phyloP scores from a whole-genome alignment of 2,113 vertebrate genomes.

The Hiodon tergisus region DNA sequence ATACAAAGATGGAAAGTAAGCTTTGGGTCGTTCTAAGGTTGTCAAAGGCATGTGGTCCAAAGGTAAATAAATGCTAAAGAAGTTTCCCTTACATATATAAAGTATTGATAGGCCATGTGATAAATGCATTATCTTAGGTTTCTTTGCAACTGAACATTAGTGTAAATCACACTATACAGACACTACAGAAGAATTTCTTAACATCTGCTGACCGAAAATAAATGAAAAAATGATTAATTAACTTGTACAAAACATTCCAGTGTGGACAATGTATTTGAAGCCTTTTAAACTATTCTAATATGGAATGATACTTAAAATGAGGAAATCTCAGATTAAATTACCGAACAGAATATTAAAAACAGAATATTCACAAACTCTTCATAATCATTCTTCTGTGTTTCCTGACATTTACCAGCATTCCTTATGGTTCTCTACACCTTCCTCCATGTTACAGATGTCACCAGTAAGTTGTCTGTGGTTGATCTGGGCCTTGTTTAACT shows the following conservation, averaged over 20 bases:
- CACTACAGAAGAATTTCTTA: background rate
- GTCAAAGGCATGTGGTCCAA: too few species aligned
- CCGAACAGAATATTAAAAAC: background rate
- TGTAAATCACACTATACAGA: background rate
- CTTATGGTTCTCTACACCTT: conserved; percentile 45
- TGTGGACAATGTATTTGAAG: background rate
- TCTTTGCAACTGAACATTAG: background rate
- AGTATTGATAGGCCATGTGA: too few species aligned
- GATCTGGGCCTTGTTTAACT: conserved; percentile 53
- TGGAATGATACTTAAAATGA: too few species aligned
- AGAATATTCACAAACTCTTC: background rate
- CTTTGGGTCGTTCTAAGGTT: too few species aligned
- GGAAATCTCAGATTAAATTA: too few species aligned
- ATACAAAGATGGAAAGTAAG: too few species aligned
- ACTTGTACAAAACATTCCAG: background rate
- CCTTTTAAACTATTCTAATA: too few species aligned
- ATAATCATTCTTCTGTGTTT: background rate
- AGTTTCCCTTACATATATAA: too few species aligned
- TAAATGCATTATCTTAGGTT: too few species aligned
- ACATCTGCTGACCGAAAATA: too few species aligned
- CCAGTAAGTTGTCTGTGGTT: conserved; percentile 41
- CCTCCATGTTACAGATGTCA: conserved; percentile 51
- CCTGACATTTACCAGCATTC: conserved; percentile 34
- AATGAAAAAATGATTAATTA: background rate
- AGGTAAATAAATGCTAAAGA: too few species aligned